Percentiles rank a stretch among this genome's conserved stretches.
Evolutionary conservation across 1,140 invertebrate genomes (phyloP).

Genomic region (Drosophila neocordata): DNA sequence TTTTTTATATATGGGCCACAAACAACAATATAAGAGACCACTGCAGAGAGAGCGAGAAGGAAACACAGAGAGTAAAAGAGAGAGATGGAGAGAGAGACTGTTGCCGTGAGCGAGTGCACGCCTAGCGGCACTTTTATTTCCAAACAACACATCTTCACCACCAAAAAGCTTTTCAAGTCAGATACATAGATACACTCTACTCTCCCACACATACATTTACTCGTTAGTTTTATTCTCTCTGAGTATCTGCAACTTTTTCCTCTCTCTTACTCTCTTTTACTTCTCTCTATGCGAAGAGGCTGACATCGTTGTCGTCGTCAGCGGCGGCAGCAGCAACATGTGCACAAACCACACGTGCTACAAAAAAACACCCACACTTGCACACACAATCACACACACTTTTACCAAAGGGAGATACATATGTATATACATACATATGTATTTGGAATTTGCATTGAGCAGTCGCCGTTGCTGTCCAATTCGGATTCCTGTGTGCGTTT

Average conservation of each 20-base stretch:
- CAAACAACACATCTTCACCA: constrained; percentile 54
- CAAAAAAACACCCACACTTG: constrained; percentile 68
- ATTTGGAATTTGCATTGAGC: constrained; percentile 79
- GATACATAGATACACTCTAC: constrained; percentile 22
- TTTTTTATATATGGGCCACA: constrained; percentile 45
- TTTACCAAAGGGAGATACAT: constrained; percentile 30
- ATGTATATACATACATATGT: constrained; percentile 28
- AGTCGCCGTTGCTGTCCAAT: constrained; percentile 49
- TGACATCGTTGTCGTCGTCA: constrained; percentile 20
- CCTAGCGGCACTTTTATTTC: constrained; percentile 71
- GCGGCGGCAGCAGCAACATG: constrained; percentile 68
- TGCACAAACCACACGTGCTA: constrained; percentile 82
- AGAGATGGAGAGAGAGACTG: constrained; percentile 21
- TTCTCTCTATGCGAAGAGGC: constrained; percentile 10
- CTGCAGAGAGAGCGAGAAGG: background rate
- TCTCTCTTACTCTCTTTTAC: background rate
- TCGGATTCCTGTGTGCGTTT: constrained; percentile 52
- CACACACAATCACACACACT: constrained; percentile 33
- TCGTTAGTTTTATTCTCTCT: constrained; percentile 23
- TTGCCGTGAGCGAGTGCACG: constrained; percentile 55
- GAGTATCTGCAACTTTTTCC: constrained; percentile 1
- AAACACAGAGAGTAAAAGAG: constrained; percentile 6
- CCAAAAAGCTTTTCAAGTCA: constrained; percentile 8
- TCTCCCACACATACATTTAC: constrained; percentile 39
- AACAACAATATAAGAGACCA: constrained; percentile 28